Evolutionary conservation across 2,797 vertebrate genomes (phyloP), one percentile per base, ranked within the genome.

Genomic region (Pangasius sanitwongsei): DNA sequence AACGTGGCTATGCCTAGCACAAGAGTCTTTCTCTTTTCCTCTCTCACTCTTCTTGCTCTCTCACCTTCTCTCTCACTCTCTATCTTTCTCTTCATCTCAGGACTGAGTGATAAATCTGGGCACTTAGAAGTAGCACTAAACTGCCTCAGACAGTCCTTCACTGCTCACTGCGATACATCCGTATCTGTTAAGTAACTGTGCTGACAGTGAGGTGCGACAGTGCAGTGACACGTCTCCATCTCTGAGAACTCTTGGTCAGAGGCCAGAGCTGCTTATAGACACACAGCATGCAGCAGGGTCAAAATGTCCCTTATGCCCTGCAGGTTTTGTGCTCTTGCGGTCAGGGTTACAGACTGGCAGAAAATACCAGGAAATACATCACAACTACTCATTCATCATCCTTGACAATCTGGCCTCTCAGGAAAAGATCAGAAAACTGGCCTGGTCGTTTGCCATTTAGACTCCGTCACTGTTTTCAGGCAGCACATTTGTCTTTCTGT

Each of bases 261-360:
- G 55, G 83, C 83, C 87, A 86, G 13, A 75, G 75, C 86, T 89
- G 81, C 72, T 87, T 88, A 75, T n/a, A 72, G 89, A 88, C 61
- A 89, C 28, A 75, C 61, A 85, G 50, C 65, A 16, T 37, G 37
- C 48, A 82, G 55, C 41, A 86, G 78, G 86, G 87, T 63, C 53
- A 75, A 91, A 91, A 91, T 90, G 91, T 89, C 75, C 6, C 87
- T 59, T 31, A 84, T 72, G 72, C 86, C 89, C 87, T 23, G 44
- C 72, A 90, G 92, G 87, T 65, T 82, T 57, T 23, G 15, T 3
- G 25, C 75, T 48, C 77, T 80, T 72, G 65, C 1, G 63, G 83
- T 28, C 28, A 72, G 59, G 84, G 89, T 89, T 88, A 90, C 86
- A 80, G 86, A 55, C 37, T 53, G 57, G 48, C 67, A 44, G 44